A percentile compares a stretch with the other conserved stretches of the same genome.
Evolutionary conservation across 1,140 invertebrate species (phyloP).

Genomic region (Dreissena rostriformis): DNA sequence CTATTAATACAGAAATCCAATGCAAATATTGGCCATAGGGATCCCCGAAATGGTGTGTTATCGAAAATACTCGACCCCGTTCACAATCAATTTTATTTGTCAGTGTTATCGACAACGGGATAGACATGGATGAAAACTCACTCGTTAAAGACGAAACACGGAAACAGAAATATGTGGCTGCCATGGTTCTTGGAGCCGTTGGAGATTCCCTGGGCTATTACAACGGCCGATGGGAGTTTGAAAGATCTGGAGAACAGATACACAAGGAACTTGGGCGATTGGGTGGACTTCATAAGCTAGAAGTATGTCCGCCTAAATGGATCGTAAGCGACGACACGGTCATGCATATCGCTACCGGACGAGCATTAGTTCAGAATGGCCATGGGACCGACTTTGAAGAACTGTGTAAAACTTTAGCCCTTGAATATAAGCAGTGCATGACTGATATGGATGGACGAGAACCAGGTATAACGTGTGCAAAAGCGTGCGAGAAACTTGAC

Average conservation of each 20-base stretch:
- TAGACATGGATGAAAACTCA: too few species aligned
- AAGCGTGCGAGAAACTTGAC: not conserved
- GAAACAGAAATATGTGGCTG: conserved; percentile 50
- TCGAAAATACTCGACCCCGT: too few species aligned
- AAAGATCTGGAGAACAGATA: conserved; percentile 65
- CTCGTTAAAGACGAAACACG: too few species aligned
- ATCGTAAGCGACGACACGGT: conserved; percentile 69
- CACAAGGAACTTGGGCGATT: conserved; percentile 66
- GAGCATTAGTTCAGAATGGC: conserved; percentile 57
- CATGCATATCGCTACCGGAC: conserved; percentile 67
- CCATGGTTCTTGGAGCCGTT: conserved; percentile 75
- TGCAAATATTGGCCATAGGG: too few species aligned
- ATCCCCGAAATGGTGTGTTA: too few species aligned
- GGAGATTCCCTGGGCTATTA: conserved; percentile 76
- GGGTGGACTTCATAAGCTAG: conserved; percentile 65
- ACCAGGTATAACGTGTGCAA: conserved; percentile 53
- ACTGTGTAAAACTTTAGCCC: conserved; percentile 64
- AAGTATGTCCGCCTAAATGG: conserved; percentile 60
- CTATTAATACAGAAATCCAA: too few species aligned
- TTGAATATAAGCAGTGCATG: conserved; percentile 73
- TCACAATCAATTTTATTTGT: too few species aligned
- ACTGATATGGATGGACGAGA: conserved; percentile 71
- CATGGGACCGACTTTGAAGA: conserved; percentile 49
- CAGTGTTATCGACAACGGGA: too few species aligned
- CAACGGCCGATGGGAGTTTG: conserved; percentile 75